These are phyloP conservation scores for Elegia similella DNA, from an alignment of 2,888 invertebrate species.

Conservation along the genomic window DNA sequence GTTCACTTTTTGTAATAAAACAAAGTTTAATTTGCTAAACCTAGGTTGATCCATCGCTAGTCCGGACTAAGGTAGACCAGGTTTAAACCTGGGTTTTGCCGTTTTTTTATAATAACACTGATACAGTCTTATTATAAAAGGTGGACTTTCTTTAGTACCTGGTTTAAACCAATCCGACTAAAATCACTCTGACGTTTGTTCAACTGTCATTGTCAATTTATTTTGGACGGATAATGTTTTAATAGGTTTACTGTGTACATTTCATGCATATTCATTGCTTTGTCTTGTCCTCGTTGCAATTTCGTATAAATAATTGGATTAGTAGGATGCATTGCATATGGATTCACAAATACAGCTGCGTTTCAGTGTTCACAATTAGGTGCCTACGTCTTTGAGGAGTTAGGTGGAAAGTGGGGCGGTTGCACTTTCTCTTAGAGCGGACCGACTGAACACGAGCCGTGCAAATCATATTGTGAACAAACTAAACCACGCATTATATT, in stretches of 20 bases:
- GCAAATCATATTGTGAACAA: conserved; percentile 54
- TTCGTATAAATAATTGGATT: background rate
- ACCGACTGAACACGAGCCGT: conserved; percentile 52
- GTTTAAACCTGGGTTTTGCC: too few relatives aligned
- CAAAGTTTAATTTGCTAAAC: too few relatives aligned
- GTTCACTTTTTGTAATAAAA: too few relatives aligned
- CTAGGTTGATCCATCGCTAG: too few relatives aligned
- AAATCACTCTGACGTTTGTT: too few relatives aligned
- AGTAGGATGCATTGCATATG: conserved; percentile 3
- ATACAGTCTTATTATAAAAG: too few relatives aligned
- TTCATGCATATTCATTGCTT: background rate
- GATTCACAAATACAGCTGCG: conserved; percentile 21
- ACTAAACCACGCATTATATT: conserved; percentile 3
- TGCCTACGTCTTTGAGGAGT: conserved; percentile 38
- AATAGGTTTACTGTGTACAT: background rate
- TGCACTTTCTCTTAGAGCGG: conserved; percentile 72
- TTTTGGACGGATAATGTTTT: too few relatives aligned
- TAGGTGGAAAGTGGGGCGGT: conserved; percentile 69
- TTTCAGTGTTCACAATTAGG: conserved; percentile 40
- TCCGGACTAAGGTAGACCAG: too few relatives aligned
- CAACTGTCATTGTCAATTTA: too few relatives aligned
- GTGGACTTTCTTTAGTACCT: too few relatives aligned
- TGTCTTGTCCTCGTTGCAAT: background rate
- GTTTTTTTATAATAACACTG: too few relatives aligned
- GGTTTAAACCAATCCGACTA: too few relatives aligned